These are phyloP conservation scores for Limnephilus rhombicus DNA, from an alignment of 2,888 invertebrate genomes.

Conservation along the genomic window DNA sequence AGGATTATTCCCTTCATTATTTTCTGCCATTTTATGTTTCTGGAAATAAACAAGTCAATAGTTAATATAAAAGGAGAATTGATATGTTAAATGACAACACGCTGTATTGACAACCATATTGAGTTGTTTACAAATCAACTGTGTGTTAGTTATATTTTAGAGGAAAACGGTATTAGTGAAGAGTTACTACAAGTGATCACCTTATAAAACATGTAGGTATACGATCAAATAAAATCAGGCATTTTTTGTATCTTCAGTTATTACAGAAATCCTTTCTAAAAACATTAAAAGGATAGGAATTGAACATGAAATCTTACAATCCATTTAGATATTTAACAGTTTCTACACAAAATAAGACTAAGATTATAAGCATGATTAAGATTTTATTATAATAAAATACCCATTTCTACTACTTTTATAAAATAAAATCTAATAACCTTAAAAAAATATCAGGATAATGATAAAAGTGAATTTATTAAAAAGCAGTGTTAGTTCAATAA, in stretches of 20 bases:
- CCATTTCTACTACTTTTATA: neutral
- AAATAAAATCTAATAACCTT: slow-evolving; percentile 30
- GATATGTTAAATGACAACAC: neutral
- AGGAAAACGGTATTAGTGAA: neutral
- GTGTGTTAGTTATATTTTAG: neutral
- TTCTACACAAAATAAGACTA: neutral
- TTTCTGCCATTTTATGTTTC: slow-evolving; percentile 49
- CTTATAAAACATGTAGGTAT: neutral
- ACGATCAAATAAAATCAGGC: neutral
- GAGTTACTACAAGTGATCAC: neutral
- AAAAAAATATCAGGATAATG: slow-evolving; percentile 8
- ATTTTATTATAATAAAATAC: neutral
- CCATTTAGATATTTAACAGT: neutral
- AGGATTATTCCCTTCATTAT: slow-evolving; percentile 66
- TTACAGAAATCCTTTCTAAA: neutral
- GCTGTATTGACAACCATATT: neutral
- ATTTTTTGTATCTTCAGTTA: neutral
- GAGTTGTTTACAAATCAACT: neutral
- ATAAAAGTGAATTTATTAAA: neutral
- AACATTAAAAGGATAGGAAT: neutral
- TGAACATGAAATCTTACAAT: neutral
- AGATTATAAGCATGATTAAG: neutral
- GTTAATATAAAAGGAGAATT: neutral
- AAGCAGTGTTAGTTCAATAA: neutral
- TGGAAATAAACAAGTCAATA: neutral